These are phyloP conservation scores for Hippopotamus amphibius DNA, from an alignment of 2,113 vertebrate species.

Conservation along the genomic window DNA sequence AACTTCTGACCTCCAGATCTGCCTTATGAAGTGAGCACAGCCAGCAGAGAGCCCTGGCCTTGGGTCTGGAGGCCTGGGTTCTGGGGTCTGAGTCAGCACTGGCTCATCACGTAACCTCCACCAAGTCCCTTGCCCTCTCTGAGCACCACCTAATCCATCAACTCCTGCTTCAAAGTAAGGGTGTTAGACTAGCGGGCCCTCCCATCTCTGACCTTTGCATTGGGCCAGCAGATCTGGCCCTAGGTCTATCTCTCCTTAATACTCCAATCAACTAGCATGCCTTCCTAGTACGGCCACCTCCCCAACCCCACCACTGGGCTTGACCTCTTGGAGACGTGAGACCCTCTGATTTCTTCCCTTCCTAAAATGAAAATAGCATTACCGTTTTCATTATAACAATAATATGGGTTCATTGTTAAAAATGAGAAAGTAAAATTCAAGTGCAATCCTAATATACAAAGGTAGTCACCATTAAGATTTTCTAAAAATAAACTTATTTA, in stretches of 20 bases:
- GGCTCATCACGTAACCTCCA: background rate
- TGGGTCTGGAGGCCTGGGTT: background rate
- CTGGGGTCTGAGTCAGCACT: background rate
- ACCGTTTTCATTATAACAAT: conserved; percentile 22
- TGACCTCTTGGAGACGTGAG: background rate
- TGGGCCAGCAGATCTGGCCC: background rate
- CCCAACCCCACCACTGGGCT: background rate
- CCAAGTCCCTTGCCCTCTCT: background rate
- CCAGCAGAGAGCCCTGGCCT: background rate
- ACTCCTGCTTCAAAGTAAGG: background rate
- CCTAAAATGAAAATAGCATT: conserved; percentile 19
- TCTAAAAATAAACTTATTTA: too few species aligned
- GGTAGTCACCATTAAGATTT: background rate
- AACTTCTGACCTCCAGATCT: background rate
- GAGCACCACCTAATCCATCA: background rate
- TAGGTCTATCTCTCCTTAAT: background rate
- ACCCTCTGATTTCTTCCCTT: background rate
- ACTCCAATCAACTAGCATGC: background rate
- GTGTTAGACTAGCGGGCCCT: background rate
- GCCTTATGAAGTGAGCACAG: background rate
- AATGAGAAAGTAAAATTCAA: conserved; percentile 23
- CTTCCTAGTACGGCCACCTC: background rate
- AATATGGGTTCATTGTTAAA: background rate
- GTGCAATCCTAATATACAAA: background rate
- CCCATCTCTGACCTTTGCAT: background rate